Base-by-base conservation (phyloP, 2,797 vertebrate genomes). In the Tokudaia tokunoshimensis region DNA sequence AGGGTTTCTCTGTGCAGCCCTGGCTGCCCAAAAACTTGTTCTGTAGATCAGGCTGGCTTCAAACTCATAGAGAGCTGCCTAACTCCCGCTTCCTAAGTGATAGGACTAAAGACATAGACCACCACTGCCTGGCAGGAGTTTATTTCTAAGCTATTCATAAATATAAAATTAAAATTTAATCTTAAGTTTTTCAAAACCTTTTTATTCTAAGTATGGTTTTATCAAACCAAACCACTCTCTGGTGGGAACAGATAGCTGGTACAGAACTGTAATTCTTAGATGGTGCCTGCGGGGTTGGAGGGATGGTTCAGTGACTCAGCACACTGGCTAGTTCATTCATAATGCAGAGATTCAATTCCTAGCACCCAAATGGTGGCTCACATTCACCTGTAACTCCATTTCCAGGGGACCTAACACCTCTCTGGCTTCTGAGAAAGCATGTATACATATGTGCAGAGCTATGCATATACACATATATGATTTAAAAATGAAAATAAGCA, bases 91-190 rank as follows among this genome's bases (percentile, higher is more conserved):
- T 76, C 75, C 41, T 47, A 47, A 29, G 26, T 47, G 44, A 44
- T 47, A 15, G 24, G 75, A 76, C 44, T 47, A 47, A 76, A 76
- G 44, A 5, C 24, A 14, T 76, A 22, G 3, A 47, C 44, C 13
- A 47, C 44, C 22, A 76, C 44, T 76, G 44, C 44, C 41, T 47
- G 26, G 75, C 14, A 50, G 34, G 11, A 44, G 70, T 81, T 94
- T 89, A 76, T 29, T 50, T 59, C 14, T 59, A 50, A 91, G 47
- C 52, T 67, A 24, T 70, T 81, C n/a, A 75, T 76, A 37, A 57
- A 81, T 70, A 70, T 81, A 80, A 92, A 87, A 86, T 65, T 19
- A 92, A 94, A 95, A 81, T 61, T 31, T 6, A 1, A 20, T 47
- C 65, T 61, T 70, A 34, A 20, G 14, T 75, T 84, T 65, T 91